A percentile compares a stretch with the other conserved stretches of the same genome.
Evolutionary conservation across 2,888 invertebrate species (phyloP).

Genomic region (Orthonevra nobilis): DNA sequence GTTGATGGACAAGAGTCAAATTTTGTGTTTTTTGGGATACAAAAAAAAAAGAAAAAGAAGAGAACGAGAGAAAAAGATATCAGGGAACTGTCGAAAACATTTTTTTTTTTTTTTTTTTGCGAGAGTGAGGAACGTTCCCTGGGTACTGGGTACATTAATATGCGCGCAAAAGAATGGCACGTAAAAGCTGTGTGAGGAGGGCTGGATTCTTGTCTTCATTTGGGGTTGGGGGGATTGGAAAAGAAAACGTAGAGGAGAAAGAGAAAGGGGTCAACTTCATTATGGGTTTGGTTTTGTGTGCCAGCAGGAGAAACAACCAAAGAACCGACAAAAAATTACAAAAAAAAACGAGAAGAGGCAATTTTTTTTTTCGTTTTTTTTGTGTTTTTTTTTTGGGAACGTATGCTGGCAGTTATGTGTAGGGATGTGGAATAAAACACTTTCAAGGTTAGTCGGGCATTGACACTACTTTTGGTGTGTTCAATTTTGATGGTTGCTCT

Average conservation of each 20-base stretch:
- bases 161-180: slow-evolving; percentile 42
- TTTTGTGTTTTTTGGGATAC: slow-evolving; percentile 26
- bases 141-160: background rate
- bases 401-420: slow-evolving; percentile 37
- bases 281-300: slow-evolving; percentile 60
- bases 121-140: slow-evolving; percentile 14
- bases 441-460: slow-evolving; percentile 81
- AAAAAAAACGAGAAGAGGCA: slow-evolving; percentile 1
- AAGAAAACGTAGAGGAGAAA: slow-evolving; percentile 20
- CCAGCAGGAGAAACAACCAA: slow-evolving; percentile 11
- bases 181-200: slow-evolving; percentile 14
- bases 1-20: slow-evolving; percentile 62
- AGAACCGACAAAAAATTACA: background rate
- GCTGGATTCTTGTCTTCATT: background rate
- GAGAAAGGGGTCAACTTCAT: slow-evolving; percentile 73
- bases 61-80: too few relatives aligned
- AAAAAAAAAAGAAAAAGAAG: slow-evolving; percentile 27
- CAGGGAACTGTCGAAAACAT: too few relatives aligned
- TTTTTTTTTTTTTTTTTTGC: too few relatives aligned
- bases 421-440: slow-evolving; percentile 68
- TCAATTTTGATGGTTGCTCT: slow-evolving; percentile 26
- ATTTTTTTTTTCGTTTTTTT: too few relatives aligned
- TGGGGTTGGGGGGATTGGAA: background rate
- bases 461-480: slow-evolving; percentile 76
- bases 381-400: too few relatives aligned